Evolutionary conservation across 2,888 invertebrate species (phyloP).

Genomic region (Yponomeuta malinellus): DNA sequence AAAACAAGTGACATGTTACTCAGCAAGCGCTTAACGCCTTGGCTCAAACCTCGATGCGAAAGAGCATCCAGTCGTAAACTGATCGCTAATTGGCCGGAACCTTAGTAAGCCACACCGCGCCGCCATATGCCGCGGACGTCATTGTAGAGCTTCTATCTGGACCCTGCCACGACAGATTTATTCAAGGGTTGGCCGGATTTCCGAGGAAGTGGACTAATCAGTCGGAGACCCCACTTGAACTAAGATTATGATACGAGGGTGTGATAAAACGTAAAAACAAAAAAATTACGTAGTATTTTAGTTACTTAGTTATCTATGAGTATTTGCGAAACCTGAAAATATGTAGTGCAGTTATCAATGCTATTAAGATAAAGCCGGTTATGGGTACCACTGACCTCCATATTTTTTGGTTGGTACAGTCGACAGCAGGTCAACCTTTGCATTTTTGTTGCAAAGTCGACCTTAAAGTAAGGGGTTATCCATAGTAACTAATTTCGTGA

Average conservation of each 20-base stretch:
- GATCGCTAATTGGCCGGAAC: constrained; percentile 50
- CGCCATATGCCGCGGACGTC: constrained; percentile 36
- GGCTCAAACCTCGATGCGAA: not conserved
- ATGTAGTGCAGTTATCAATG: too few species aligned
- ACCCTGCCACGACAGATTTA: constrained; percentile 16
- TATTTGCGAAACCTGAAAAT: too few species aligned
- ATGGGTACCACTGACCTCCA: too few species aligned
- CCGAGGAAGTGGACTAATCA: not conserved
- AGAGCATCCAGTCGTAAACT: constrained; percentile 32
- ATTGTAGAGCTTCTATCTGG: constrained; percentile 1
- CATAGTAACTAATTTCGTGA: too few species aligned
- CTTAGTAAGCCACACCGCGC: constrained; percentile 39
- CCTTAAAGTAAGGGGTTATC: too few species aligned
- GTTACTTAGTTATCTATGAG: too few species aligned
- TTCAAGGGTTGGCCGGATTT: not conserved
- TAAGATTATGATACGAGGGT: not conserved
- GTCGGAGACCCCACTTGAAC: not conserved
- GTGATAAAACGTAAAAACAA: not conserved
- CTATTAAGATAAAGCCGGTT: too few species aligned
- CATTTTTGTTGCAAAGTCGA: too few species aligned
- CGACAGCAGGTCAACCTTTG: too few species aligned
- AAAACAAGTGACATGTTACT: not conserved
- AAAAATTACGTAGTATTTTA: too few species aligned
- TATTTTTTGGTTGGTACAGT: too few species aligned
- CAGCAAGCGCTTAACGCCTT: not conserved